Evolutionary conservation across 1,140 invertebrate genomes (phyloP), one percentile per base, ranked within the genome.

Genomic region (Daktulosphaira vitifoliae): DNA sequence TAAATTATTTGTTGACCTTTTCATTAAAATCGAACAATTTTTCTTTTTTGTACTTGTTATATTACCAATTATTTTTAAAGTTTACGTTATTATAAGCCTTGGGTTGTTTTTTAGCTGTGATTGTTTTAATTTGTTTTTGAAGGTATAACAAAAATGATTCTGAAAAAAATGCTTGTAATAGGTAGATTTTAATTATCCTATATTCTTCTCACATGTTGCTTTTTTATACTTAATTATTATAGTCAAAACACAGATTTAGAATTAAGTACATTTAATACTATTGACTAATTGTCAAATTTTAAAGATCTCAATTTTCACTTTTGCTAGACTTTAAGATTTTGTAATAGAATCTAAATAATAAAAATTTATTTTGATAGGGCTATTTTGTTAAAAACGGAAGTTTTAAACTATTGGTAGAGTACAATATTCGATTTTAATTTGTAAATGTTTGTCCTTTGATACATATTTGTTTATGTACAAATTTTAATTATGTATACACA

Each of bases 351-450:
- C 42, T 46, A 62, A 62, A 62, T 62, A 15, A 29, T 44, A 48
- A 26, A 33, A 46, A 46, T n/a, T 18, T 18, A 48, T 46, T 29
- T 62, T 18, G 11, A 11, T 62, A 62, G 42, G 15, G 20, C 38
- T 59, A 62, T 62, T 62, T 48, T 62, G 25, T 46, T 62, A 62
- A 25, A 48, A 46, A 50, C 26, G n/a, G 26, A 29, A 25, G 16
- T 62, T 46, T 29, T 62, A 18, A 48, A 46, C 25, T 62, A 46
- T 46, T 62, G 6, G 42, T n/a, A 48, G 42, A 48, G 18, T 33
- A 22, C 44, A 48, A 48, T 62, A 62, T 62, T n/a, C 18, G 39
- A 37, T 62, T 62, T 48, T 62, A 88, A 85, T 81, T 79, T 67
- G 71, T 73, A 73, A 73, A 72, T 67, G 65, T 67, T 69, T 66